Evolutionary conservation across 2,888 invertebrate genomes (phyloP), one percentile per base, ranked within the genome.

Genomic region (Andrena trimmerana): DNA sequence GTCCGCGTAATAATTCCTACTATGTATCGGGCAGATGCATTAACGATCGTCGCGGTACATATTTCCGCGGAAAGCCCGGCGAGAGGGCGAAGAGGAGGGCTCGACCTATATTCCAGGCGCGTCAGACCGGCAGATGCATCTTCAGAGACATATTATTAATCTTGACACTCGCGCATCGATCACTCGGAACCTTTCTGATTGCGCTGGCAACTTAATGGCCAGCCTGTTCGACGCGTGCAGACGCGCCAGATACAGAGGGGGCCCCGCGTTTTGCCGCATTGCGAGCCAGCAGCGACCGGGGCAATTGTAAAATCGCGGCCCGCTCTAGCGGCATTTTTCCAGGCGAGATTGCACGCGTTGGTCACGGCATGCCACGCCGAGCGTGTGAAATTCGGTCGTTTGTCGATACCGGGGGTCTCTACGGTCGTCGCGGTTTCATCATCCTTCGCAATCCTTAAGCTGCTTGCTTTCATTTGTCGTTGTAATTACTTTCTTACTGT

Each of bases 141-240:
- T 83, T 82, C 86, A 80, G 77, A 83, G 88, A 88, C 86, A 82
- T 79, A 83, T 86, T 86, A 86, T 88, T 83, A 88, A 86, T 88
- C 83, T 85, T 76, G 81, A 81, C 84, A 83, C 80, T 67, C 74
- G 75, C 73, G 60, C 69, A 27, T 57, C 57, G 42, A 57, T 57
- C 67, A 72, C 77, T 62, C 77, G 81, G 69, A 76, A 63, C 76
- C 78, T 84, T 80, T 27, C 74, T 78, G 85, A 90, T 85, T 85
- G 84, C 84, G 72, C 74, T 31, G 63, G 72, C 78, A 81, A 86
- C 73, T 82, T 83, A 83, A 83, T 82, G 83, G 78, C 80, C 78
- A 73, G 68, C 81, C 81, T 16, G 80, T 87, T 81, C 76, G 79
- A 76, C 73, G 67, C 65, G 69, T 60, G 81, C 57, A 36, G 36